Evolutionary conservation across 2,113 vertebrate species (phyloP).

Genomic region (Toxostoma redivivum): DNA sequence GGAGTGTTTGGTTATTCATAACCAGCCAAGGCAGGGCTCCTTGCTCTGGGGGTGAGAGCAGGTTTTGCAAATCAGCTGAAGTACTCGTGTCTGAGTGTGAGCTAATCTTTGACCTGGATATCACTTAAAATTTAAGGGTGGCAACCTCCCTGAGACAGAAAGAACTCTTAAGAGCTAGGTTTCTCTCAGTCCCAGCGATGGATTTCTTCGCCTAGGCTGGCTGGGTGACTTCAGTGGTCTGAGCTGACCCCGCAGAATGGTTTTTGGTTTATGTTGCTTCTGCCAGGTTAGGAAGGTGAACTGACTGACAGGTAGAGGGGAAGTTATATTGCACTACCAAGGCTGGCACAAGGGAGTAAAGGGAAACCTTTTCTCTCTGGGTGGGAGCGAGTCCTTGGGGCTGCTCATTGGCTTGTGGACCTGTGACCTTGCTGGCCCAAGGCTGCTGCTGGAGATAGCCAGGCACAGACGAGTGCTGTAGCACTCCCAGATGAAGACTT

Average conservation of each 20-base stretch:
- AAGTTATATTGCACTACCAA: neutral
- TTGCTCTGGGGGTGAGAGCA: neutral
- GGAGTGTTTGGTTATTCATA: neutral
- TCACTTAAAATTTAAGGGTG: neutral
- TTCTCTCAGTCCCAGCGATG: neutral
- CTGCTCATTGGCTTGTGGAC: neutral
- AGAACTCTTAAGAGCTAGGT: neutral
- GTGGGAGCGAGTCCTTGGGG: neutral
- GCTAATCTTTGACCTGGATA: neutral
- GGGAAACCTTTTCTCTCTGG: neutral
- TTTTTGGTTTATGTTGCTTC: neutral
- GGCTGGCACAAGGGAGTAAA: neutral
- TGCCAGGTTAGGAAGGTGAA: neutral
- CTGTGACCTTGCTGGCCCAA: neutral
- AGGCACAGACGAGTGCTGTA: neutral
- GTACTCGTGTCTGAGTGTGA: neutral
- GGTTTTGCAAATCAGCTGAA: neutral
- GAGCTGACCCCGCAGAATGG: neutral
- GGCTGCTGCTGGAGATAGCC: neutral
- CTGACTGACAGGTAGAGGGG: neutral
- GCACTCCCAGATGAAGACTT: conserved; percentile 12
- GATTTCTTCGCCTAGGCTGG: fast-evolving
- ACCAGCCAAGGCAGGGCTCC: neutral
- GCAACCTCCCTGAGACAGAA: neutral
- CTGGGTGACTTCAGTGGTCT: neutral